Percentiles rank a stretch among this genome's conserved stretches.
These are phyloP conservation scores for Argyra leucocephala DNA, from an alignment of 2,888 invertebrate species.

Conservation along the genomic window DNA sequence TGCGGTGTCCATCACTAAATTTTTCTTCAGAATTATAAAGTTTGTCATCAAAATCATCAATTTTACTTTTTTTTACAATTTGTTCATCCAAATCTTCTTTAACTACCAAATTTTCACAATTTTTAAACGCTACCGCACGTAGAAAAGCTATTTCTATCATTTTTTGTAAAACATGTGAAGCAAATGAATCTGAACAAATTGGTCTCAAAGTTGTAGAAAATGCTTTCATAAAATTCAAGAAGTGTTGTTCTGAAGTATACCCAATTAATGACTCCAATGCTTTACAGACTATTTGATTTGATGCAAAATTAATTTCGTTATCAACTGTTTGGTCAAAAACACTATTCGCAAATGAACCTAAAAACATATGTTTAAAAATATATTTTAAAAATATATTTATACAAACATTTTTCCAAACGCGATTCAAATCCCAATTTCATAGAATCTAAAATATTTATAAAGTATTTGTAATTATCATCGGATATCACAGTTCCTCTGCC, in stretches of 20 bases:
- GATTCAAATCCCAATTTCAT: constrained; percentile 58
- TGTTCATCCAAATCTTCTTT: constrained; percentile 26
- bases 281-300: constrained; percentile 72
- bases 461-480: constrained; percentile 66
- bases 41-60: constrained; percentile 29
- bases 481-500: constrained; percentile 63
- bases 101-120: constrained; percentile 23
- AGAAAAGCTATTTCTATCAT: constrained; percentile 44
- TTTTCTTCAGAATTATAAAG: constrained; percentile 35
- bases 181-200: constrained; percentile 64
- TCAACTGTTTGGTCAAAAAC: constrained; percentile 62
- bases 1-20: constrained; percentile 46
- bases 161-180: constrained; percentile 70
- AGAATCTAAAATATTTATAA: constrained; percentile 62
- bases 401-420: constrained; percentile 53
- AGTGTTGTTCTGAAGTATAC: constrained; percentile 52
- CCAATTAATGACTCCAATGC: constrained; percentile 67
- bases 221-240: constrained; percentile 54
- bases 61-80: constrained; percentile 34
- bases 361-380: constrained; percentile 11
- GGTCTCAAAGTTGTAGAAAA: constrained; percentile 59
- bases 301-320: constrained; percentile 61
- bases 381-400: neutral
- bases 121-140: constrained; percentile 28
- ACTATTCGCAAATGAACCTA: constrained; percentile 55